Evolutionary conservation across 2,113 vertebrate species (phyloP).

Genomic region (Phoenicopterus ruber): DNA sequence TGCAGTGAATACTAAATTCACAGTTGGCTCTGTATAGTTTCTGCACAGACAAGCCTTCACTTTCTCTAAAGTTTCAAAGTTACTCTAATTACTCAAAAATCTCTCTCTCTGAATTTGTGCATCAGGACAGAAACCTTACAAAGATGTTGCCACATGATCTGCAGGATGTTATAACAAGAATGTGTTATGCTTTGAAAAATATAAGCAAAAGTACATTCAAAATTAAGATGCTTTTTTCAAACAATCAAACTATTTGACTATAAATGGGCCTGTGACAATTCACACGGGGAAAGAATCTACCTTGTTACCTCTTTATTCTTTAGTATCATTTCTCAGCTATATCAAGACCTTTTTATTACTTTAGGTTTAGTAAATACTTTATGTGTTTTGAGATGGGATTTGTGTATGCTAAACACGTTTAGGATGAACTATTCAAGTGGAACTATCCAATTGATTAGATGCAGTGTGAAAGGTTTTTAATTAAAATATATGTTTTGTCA

Average conservation of each 20-base stretch:
- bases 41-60: neutral
- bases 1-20: neutral
- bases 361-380: neutral
- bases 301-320: neutral
- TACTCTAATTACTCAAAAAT: neutral
- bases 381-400: neutral
- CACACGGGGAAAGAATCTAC: neutral
- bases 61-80: neutral
- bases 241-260: no score
- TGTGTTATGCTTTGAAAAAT: neutral
- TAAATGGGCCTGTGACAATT: neutral
- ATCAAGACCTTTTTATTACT: neutral
- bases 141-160: rapidly evolving
- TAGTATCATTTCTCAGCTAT: neutral
- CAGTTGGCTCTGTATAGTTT: neutral
- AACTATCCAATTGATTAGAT: neutral
- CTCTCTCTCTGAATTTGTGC: neutral
- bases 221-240: neutral
- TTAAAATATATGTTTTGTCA: neutral
- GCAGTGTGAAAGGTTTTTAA: neutral
- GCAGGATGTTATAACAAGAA: neutral
- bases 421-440: neutral
- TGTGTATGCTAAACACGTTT: rapidly evolving
- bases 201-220: neutral
- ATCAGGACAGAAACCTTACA: neutral